Base-by-base conservation (phyloP, 2,888 invertebrate species). In the Pemphredon lugubris region DNA sequence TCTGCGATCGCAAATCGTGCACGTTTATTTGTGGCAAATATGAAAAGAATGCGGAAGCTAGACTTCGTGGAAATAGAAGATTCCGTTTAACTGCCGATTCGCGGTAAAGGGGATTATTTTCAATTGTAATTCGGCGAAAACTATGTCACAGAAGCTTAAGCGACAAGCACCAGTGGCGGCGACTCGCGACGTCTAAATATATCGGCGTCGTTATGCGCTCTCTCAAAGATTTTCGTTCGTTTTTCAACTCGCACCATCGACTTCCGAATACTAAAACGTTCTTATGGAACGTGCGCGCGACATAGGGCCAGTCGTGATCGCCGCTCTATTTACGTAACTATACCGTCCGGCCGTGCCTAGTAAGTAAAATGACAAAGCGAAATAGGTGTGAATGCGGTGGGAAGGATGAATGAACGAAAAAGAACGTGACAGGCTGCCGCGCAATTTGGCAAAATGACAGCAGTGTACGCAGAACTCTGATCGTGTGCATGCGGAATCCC, bases 171-270 rank as follows among this genome's bases (percentile, higher is more conserved):
- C 54, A 51, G 44, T 74, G 55, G 73, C 75, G 78, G 70, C 73
- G 76, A 75, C 74, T 74, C 71, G 71, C 59, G 53, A 44, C 67
- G 75, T 83, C 85, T 85, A 86, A 85, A 85, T 85, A 84, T 86
- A 85, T 61, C 85, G 54, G 51, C 69, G 67, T 77, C 73, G 76
- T 77, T 77, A 66, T 77, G 72, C 65, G 65, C 63, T 73, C 63
- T 73, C 74, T 75, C 55, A 34, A 69, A 70, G 63, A 65, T 82
- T 79, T 83, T 80, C 78, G 71, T 75, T 53, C 42, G 70, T 81
- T 74, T 71, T 71, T 72, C 73, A 65, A 71, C 59, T 65, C 48
- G 44, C 47, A 53, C 5, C 37, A 39, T 11, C 44, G 44, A 14
- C 30, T 37, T 13, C 37, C 30, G 45, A 30, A 57, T 26, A 16